Base-by-base conservation (phyloP, 2,113 vertebrate genomes). In the Oreochromis niloticus region DNA sequence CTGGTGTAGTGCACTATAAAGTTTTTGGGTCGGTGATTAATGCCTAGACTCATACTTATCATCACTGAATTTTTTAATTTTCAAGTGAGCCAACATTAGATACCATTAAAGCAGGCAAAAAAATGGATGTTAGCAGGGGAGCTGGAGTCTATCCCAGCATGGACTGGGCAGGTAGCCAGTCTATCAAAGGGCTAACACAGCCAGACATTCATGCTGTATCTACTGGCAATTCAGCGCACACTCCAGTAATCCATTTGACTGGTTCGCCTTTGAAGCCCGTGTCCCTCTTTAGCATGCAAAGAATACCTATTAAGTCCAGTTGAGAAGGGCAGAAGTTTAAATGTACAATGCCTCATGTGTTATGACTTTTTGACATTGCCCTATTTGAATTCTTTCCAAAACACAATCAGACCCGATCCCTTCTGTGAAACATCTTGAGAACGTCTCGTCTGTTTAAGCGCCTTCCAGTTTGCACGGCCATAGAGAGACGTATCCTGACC, bases 401-500 rank as follows among this genome's bases (percentile, higher is more conserved):
- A 84, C 68, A 82, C 79, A 91, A 81, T 89, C 66, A 84, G 71
- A 90, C 19, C 32, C 66, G 32, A 87, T 66, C 19, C 80, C 43
- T 56, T n/a, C 55, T 19, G 17, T 82, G 80, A 82, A 80, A 46
- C 85, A 82, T 73, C 79, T 84, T 57, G 41, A 88, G 57, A 85
- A 78, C 27, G 41, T 19, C 59, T 80, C 36, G 16, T 63, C 55
- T 83, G 54, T 34, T 52, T 84, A 19, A 83, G 82, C 30, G 14
- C 73, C 81, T 55, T 75, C 85, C 59, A 87, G 48, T 27, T 90
- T 41, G 22, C 46, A 66, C 27, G 81, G 82, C 52, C 56, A 85
- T 46, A 81, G 75, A 61, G 63, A 91, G 82, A 82, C 55, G 75
- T 89, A 93, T 93, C 84, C 82, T 66, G 85, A 63, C 83, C 91